Evolutionary conservation across 2,888 invertebrate genomes (phyloP).

Genomic region (Hydroisotoma schaefferi): DNA sequence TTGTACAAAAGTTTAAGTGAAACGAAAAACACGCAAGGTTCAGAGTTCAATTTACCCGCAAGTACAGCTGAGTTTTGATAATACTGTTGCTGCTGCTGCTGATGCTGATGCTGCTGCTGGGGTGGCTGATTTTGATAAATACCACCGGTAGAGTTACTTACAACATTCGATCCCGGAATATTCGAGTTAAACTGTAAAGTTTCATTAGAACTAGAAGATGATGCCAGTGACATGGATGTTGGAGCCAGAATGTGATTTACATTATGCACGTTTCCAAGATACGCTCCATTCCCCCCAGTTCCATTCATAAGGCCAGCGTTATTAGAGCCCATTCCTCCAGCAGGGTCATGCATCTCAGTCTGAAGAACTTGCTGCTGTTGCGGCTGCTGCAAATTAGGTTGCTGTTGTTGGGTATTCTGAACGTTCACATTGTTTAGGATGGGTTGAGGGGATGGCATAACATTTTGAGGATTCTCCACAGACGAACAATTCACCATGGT

Average conservation of each 20-base stretch:
- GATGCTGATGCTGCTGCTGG: conserved; percentile 27
- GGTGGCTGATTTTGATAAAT: conserved; percentile 25
- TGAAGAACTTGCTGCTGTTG: conserved; percentile 3
- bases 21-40: neutral
- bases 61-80: conserved; percentile 7
- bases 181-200: conserved; percentile 10
- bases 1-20: neutral
- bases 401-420: conserved; percentile 1
- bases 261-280: conserved; percentile 15
- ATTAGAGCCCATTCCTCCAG: neutral
- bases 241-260: conserved; percentile 18
- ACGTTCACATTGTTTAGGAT: conserved; percentile 3
- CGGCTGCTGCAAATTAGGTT: conserved; percentile 16
- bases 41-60: conserved; percentile 4
- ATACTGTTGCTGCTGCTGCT: conserved; percentile 28
- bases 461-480: neutral
- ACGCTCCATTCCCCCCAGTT: neutral
- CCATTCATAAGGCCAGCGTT: conserved; percentile 1
- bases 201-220: conserved; percentile 14
- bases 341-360: neutral
- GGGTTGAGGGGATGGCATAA: neutral
- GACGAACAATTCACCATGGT: neutral
- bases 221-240: conserved; percentile 7
- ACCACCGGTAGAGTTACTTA: conserved; percentile 7
- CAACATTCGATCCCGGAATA: conserved; percentile 18